Base-by-base conservation (phyloP, 2,888 invertebrate species). In the Tolmerus cingulatus region DNA sequence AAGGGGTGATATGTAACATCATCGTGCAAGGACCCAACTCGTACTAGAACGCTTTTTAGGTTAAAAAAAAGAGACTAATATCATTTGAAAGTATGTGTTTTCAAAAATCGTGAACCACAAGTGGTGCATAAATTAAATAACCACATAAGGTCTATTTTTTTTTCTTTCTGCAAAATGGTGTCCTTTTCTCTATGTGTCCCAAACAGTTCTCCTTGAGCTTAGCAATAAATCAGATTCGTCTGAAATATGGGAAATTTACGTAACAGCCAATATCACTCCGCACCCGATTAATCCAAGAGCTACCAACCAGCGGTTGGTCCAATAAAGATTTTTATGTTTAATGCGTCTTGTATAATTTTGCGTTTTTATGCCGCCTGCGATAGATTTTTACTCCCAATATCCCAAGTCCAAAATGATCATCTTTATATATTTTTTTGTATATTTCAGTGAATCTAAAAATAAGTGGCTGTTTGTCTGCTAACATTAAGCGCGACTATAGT, bases 391-490 rank as follows among this genome's bases (percentile, higher is more conserved):
- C 27, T 66, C 14, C 14, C 12, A 66, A 66, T 66, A 2, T 12
- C 12, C 27, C 23, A 66, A 27, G 27, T 66, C 66, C 23, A 66
- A 66, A 19, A 40, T 12, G 12, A 40, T 46, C 43, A 46, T 46
- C 43, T 46, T 23, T 23, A n/a, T 37, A 9, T 16, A 16, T 78
- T 40, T n/a, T 37, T 78, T 23, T 79, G 5, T 79, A 51, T 34
- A 82, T 82, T 82, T 57, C 57, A 82, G 82, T 82, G 40, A 66
- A 14, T 27, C 82, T 82, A 66, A 82, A 82, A 57, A 82, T 82
- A 82, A 82, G 27, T 82, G 46, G 46, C 79, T 82, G 34, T 82
- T 82, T 82, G 66, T 82, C 34, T 57, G 37, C 57, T 82, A 82
- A 57, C 66, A 82, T 57, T 34, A 82, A 82, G 8, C 14, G 9